phyloP scores from a whole-genome alignment of 2,113 vertebrate species.

The Zosterops hypoxanthus region DNA sequence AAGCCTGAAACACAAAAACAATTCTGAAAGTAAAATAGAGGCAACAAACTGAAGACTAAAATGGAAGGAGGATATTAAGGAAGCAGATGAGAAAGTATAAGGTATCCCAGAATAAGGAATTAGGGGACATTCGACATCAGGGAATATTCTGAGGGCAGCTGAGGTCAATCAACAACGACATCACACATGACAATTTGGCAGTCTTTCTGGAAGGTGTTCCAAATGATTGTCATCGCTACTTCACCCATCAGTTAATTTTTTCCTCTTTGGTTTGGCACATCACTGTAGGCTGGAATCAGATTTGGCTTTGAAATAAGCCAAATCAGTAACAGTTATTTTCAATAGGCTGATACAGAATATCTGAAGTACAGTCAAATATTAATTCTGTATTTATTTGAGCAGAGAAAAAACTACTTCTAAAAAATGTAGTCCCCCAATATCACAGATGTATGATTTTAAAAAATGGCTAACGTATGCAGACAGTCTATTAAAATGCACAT shows the following conservation, averaged over 20 bases:
- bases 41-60: background rate
- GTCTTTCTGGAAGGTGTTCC: slow-evolving; percentile 15
- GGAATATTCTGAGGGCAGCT: slow-evolving; percentile 16
- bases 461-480: slow-evolving; percentile 68
- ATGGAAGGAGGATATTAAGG: background rate
- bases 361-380: slow-evolving; percentile 30
- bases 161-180: background rate
- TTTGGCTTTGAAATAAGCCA: slow-evolving; percentile 3
- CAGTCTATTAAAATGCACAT: slow-evolving; percentile 82
- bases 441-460: slow-evolving; percentile 41
- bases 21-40: background rate
- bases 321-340: slow-evolving; percentile 17
- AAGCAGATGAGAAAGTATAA: background rate
- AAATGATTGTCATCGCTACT: slow-evolving; percentile 39
- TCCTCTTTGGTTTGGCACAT: slow-evolving; percentile 8
- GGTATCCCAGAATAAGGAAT: background rate
- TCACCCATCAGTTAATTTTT: slow-evolving; percentile 43
- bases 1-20: background rate
- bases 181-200: slow-evolving; percentile 30
- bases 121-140: background rate
- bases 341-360: background rate
- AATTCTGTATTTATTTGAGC: slow-evolving; percentile 36
- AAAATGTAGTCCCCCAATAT: slow-evolving; percentile 9
- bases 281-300: background rate
- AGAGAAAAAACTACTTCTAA: slow-evolving; percentile 15